These are phyloP conservation scores for Platerodrilus igneus DNA, from an alignment of 2,888 invertebrate species.

Conservation along the genomic window DNA sequence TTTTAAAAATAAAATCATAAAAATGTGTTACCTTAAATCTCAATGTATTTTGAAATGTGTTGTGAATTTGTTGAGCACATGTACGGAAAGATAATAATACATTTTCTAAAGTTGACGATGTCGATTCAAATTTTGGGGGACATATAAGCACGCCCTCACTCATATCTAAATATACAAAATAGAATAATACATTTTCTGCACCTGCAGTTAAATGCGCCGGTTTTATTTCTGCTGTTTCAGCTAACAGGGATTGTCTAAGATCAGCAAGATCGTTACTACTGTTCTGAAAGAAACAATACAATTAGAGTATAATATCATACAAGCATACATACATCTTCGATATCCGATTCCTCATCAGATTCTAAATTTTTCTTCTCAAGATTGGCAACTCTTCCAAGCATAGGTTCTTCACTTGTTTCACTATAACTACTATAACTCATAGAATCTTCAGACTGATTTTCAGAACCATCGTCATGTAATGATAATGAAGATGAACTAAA, in stretches of 20 bases:
- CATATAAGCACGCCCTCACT: conserved; percentile 68
- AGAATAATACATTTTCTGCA: conserved; percentile 67
- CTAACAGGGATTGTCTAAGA: conserved; percentile 66
- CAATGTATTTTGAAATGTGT: conserved; percentile 65
- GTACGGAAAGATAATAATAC: conserved; percentile 67
- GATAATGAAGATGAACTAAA: conserved; percentile 47
- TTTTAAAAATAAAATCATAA: conserved; percentile 46
- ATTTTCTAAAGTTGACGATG: conserved; percentile 40
- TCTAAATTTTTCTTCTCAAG: conserved; percentile 54
- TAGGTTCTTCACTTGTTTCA: conserved; percentile 65
- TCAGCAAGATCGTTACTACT: conserved; percentile 65
- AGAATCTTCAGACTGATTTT: conserved; percentile 63
- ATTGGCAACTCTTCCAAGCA: conserved; percentile 60
- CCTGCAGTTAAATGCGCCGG: conserved; percentile 62
- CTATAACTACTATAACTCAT: conserved; percentile 61
- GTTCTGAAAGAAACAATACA: conserved; percentile 48
- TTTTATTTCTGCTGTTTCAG: conserved; percentile 62
- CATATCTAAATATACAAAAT: conserved; percentile 69
- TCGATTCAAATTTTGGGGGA: conserved; percentile 47
- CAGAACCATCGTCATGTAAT: conserved; percentile 48
- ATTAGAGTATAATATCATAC: conserved; percentile 9
- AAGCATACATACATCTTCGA: conserved; percentile 61
- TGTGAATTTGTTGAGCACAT: conserved; percentile 69
- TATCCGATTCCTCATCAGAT: conserved; percentile 71
- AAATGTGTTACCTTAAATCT: conserved; percentile 49